A percentile compares a stretch with the other conserved stretches of the same genome.
Evolutionary conservation across 2,113 vertebrate genomes (phyloP).

Genomic region (Chaetops frenatus): DNA sequence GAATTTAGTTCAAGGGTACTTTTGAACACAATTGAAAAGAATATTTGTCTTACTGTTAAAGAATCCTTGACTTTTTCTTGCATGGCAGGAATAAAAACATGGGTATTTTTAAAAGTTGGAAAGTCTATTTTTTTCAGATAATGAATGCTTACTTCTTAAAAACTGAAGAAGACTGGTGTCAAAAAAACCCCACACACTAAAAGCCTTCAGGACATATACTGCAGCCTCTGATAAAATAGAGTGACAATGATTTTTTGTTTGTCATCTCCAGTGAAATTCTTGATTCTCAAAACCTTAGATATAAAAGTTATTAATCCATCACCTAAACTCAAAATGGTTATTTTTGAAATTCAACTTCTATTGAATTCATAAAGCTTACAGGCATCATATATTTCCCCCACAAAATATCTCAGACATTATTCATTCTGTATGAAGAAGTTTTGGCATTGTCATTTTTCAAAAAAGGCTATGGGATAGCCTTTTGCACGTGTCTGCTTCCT

Average conservation of each 20-base stretch:
- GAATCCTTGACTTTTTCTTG: neutral
- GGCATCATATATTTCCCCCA: neutral
- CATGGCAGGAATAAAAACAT: neutral
- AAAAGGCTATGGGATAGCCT: neutral
- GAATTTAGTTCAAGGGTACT: neutral
- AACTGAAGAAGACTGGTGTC: neutral
- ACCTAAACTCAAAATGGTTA: neutral
- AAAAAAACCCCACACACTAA: fast-evolving
- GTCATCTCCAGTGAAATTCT: neutral
- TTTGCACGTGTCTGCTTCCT: neutral
- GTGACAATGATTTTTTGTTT: neutral
- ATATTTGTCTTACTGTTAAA: neutral
- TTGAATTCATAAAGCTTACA: neutral
- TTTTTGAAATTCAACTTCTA: neutral
- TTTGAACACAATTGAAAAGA: neutral
- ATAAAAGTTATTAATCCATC: neutral
- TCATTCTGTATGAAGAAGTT: neutral
- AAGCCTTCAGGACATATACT: neutral
- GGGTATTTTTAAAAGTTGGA: neutral
- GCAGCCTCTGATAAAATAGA: neutral
- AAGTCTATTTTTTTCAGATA: neutral
- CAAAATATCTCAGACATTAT: neutral
- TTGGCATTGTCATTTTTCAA: neutral
- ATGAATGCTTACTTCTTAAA: neutral
- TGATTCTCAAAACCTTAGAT: neutral